A percentile compares a stretch with the other conserved stretches of the same genome.
Conservation (phyloP, 2,113 vertebrate genomes). For the Etheostoma spectabile region DNA sequence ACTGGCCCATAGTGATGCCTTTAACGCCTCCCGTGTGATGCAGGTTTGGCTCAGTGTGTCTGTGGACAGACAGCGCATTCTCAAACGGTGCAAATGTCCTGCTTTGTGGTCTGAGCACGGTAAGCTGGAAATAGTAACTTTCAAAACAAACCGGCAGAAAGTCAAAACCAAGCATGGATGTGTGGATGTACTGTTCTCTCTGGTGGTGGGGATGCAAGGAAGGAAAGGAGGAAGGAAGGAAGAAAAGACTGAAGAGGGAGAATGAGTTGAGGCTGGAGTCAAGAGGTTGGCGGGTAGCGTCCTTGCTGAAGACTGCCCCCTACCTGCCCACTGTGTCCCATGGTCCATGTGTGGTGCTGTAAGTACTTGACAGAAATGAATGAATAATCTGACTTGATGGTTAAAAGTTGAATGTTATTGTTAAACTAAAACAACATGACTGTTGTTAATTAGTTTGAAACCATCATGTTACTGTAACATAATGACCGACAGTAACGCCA, state of each 20-base stretch:
- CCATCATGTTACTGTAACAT: neutral
- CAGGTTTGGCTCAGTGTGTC: conserved; percentile 95
- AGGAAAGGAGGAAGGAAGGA: conserved; percentile 53
- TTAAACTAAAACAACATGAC: conserved; percentile 28
- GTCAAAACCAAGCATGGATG: conserved; percentile 66
- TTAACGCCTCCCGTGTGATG: conserved; percentile 94
- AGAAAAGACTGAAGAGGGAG: conserved; percentile 62
- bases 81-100: conserved; percentile 91
- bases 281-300: conserved; percentile 73
- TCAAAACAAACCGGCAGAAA: conserved; percentile 57
- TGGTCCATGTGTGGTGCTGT: conserved; percentile 81
- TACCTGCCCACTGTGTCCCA: conserved; percentile 80
- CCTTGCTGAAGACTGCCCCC: conserved; percentile 77
- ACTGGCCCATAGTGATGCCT: conserved; percentile 89
- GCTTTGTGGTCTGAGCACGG: conserved; percentile 82
- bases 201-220: conserved; percentile 72
- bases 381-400: conserved; percentile 61
- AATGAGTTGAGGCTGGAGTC: conserved; percentile 79
- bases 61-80: conserved; percentile 92
- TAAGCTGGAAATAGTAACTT: conserved; percentile 76
- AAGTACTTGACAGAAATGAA: conserved; percentile 76
- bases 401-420: conserved; percentile 37
- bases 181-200: conserved; percentile 73
- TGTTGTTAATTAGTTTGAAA: conserved; percentile 14
- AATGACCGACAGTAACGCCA: neutral